Percentiles rank a stretch among this genome's conserved stretches.
Conservation (phyloP, 2,113 vertebrate genomes). For the Chaetodon trifascialis region DNA sequence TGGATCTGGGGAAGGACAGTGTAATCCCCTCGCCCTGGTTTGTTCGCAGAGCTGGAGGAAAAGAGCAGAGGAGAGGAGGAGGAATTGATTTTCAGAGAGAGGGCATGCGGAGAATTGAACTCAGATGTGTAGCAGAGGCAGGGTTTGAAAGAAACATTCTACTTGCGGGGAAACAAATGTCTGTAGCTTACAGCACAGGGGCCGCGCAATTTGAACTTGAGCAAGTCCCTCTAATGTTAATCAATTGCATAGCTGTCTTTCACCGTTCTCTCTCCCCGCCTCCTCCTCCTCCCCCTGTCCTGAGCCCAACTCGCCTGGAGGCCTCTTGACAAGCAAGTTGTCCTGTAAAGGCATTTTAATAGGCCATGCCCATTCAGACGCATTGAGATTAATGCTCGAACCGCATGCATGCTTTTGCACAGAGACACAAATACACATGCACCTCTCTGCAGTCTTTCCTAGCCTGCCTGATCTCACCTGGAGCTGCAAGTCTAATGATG, state of each 20-base stretch:
- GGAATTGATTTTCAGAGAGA: conserved; percentile 80
- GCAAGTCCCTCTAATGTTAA: conserved; percentile 79
- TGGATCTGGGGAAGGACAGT: conserved; percentile 77
- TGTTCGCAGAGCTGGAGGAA: conserved; percentile 75
- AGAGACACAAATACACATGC: conserved; percentile 38
- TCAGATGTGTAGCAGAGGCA: conserved; percentile 78
- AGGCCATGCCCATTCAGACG: conserved; percentile 57
- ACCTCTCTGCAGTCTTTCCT: conserved; percentile 11
- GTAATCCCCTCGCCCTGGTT: conserved; percentile 78
- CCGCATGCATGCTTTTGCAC: conserved; percentile 33
- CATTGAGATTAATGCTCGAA: conserved; percentile 55
- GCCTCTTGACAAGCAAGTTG: conserved; percentile 71
- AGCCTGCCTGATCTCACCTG: conserved; percentile 60
- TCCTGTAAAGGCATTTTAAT: conserved; percentile 75
- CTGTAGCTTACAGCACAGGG: conserved; percentile 79
- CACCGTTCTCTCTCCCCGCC: conserved; percentile 45
- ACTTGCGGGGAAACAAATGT: conserved; percentile 79
- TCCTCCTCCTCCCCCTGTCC: conserved; percentile 45
- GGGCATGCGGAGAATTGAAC: conserved; percentile 81
- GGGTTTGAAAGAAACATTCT: conserved; percentile 70
- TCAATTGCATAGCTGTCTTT: conserved; percentile 80
- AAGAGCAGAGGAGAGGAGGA: conserved; percentile 70
- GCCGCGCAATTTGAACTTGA: conserved; percentile 76
- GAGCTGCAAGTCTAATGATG: conserved; percentile 74
- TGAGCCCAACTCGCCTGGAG: conserved; percentile 52